phyloP scores from a whole-genome alignment of 2,888 invertebrate genomes.

The Allophyes oxyacanthae region DNA sequence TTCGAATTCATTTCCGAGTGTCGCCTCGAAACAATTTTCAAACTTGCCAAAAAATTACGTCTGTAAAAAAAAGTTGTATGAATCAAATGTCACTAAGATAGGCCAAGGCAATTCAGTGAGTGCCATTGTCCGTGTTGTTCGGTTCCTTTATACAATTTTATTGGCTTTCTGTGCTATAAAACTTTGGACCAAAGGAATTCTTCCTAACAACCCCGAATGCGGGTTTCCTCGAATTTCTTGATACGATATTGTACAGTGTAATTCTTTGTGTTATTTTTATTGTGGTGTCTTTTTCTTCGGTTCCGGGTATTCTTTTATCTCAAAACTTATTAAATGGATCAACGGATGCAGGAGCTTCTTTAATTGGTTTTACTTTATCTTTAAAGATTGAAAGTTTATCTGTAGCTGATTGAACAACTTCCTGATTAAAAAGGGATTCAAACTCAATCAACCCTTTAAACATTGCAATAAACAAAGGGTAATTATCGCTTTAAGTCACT shows the following conservation, averaged over 20 bases:
- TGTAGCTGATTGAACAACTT: conserved; percentile 23
- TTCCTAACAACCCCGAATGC: conserved; percentile 60
- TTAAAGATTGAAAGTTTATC: conserved; percentile 33
- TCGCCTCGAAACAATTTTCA: conserved; percentile 42
- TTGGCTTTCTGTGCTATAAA: conserved; percentile 66
- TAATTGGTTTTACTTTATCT: conserved; percentile 41
- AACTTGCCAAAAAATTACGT: conserved; percentile 50
- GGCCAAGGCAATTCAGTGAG: conserved; percentile 61
- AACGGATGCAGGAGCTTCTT: conserved; percentile 32
- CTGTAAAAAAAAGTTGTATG: conserved; percentile 46
- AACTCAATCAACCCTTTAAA: conserved; percentile 31
- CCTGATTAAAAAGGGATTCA: conserved; percentile 20
- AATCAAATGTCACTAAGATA: conserved; percentile 59
- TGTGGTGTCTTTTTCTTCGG: conserved; percentile 52
- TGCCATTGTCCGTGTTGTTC: conserved; percentile 57
- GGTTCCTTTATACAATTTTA: conserved; percentile 68
- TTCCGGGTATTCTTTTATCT: conserved; percentile 47
- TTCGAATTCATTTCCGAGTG: conserved; percentile 48
- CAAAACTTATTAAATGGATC: conserved; percentile 47
- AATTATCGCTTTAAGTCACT: conserved; percentile 2
- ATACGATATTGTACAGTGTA: conserved; percentile 60
- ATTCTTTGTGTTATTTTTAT: conserved; percentile 64
- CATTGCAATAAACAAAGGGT: conserved; percentile 11
- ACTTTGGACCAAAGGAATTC: conserved; percentile 67
- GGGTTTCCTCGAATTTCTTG: conserved; percentile 62